These are phyloP conservation scores for Oscheius sp. DNA, from an alignment of 2,888 invertebrate species.

Conservation along the genomic window DNA sequence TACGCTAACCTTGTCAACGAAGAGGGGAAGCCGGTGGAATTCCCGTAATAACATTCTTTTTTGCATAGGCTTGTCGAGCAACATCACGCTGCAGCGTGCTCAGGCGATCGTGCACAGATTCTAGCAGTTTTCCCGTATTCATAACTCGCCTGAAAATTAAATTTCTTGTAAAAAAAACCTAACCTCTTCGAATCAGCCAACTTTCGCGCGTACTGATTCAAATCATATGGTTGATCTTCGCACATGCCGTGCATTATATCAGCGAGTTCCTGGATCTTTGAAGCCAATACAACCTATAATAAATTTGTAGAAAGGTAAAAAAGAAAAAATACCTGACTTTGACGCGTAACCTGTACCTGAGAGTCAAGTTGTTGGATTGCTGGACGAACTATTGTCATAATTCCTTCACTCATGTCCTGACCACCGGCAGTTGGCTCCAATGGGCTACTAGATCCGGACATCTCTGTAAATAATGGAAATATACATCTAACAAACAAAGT, in stretches of 20 bases:
- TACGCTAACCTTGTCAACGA: neutral
- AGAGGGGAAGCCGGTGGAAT: constrained; percentile 33
- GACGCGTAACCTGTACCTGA: constrained; percentile 34
- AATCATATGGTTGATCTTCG: constrained; percentile 55
- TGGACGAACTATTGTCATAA: constrained; percentile 31
- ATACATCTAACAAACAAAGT: neutral
- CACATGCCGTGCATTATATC: constrained; percentile 48
- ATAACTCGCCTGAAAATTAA: constrained; percentile 24
- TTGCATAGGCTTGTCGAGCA: constrained; percentile 51
- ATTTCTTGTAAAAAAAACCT: neutral
- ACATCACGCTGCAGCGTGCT: constrained; percentile 57
- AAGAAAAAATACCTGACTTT: constrained; percentile 33
- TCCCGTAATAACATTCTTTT: constrained; percentile 28
- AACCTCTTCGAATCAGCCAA: constrained; percentile 55
- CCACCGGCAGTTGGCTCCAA: constrained; percentile 20
- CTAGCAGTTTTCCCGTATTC: constrained; percentile 33
- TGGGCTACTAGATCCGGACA: constrained; percentile 24
- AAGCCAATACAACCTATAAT: constrained; percentile 21
- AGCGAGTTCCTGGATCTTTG: constrained; percentile 22
- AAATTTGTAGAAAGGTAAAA: neutral
- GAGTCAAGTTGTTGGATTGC: constrained; percentile 35
- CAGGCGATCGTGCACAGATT: constrained; percentile 53
- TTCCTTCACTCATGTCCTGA: constrained; percentile 32
- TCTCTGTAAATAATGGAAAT: neutral
- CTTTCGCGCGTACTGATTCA: constrained; percentile 56